Base-by-base conservation (phyloP, 1,140 invertebrate species). In the Tetraneura akinire region DNA sequence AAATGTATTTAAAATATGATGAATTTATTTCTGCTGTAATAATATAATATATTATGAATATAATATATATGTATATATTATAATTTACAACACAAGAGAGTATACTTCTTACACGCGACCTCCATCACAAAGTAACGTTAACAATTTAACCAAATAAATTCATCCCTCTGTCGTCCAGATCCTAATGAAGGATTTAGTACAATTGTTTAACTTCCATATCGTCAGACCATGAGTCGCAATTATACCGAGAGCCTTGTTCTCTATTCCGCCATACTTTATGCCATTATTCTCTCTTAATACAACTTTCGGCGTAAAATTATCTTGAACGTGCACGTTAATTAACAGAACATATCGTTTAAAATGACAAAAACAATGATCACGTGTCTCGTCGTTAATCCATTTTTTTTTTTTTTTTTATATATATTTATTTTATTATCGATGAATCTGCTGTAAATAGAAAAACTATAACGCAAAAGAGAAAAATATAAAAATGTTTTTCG, bases 111-210 rank as follows among this genome's bases (percentile, higher is more conserved):
- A n/a, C 16, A 21, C 14, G 37, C 18, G 64, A 68, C 64, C 64
- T 68, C n/a, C n/a, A n/a, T n/a, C n/a, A n/a, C n/a, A n/a, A n/a
- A n/a, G n/a, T n/a, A n/a, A 68, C 64, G 14, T 68, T 45, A 68
- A 68, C 45, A 68, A 68, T 68, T 68, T 68, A 68, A 68, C 37
- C 37, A 68, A 68, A 68, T 68, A 68, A 68, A 37, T 68, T 45
- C 64, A 45, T 18, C 64, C n/a, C 6, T 26, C 13, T 13, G 9
- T 13, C 32, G 11, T 45, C 64, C 3, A 1, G 13, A 4, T 18
- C 64, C 64, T 68, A 68, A 68, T 45, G 64, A 68, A 68, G 64
- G 64, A 68, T 68, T 68, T 68, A 68, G 64, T 45, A 68, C 37
- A 23, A 68, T 68, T 68, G 64, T 68, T 68, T 45, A 68, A 37